Percentiles rank a stretch among this genome's conserved stretches.
phyloP scores from a whole-genome alignment of 2,888 invertebrate species.

The Thumatha senex region DNA sequence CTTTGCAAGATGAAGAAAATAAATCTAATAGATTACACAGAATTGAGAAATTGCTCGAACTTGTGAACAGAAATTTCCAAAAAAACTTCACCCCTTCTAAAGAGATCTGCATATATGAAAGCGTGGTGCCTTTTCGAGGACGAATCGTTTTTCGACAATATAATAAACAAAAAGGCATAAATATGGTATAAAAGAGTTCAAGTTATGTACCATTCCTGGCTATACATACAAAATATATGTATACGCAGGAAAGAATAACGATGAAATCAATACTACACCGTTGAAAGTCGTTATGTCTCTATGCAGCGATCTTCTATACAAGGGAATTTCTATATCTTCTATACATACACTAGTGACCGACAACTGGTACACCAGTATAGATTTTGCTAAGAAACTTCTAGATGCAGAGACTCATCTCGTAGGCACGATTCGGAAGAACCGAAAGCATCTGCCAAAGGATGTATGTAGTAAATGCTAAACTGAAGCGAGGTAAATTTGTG shows the following conservation, averaged over 20 bases:
- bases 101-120: constrained; percentile 2
- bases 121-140: constrained; percentile 10
- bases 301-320: constrained; percentile 9
- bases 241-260: constrained; percentile 12
- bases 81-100: not conserved
- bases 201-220: constrained; percentile 15
- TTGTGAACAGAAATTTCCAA: not conserved
- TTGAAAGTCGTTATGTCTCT: not conserved
- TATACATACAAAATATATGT: constrained; percentile 15
- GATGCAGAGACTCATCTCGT: not conserved
- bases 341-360: constrained; percentile 12
- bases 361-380: constrained; percentile 19
- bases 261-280: constrained; percentile 3
- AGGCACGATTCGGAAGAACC: constrained; percentile 18
- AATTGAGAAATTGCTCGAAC: not conserved
- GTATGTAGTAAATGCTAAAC: constrained; percentile 17
- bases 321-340: no score
- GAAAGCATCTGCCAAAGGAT: constrained; percentile 16
- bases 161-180: constrained; percentile 14
- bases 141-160: constrained; percentile 12
- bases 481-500: constrained; percentile 16
- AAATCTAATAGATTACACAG: not conserved
- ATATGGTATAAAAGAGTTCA: constrained; percentile 14
- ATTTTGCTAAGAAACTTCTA: constrained; percentile 12
- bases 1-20: not conserved